phyloP scores from a whole-genome alignment of 2,113 vertebrate genomes.

The Galeopterus variegatus region DNA sequence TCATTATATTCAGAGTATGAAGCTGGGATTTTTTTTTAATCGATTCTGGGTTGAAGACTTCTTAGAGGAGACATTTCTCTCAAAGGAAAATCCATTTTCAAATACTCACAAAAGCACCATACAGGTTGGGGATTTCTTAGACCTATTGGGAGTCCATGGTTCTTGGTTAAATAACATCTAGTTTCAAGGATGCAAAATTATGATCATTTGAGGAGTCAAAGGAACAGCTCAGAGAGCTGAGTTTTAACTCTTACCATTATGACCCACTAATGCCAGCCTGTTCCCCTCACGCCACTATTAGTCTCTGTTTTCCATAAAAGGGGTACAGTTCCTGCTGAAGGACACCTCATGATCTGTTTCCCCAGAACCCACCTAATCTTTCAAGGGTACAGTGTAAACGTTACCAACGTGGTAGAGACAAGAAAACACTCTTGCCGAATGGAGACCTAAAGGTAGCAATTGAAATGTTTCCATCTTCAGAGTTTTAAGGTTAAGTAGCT shows the following conservation, averaged over 20 bases:
- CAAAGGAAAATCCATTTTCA: neutral
- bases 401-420: neutral
- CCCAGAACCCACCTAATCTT: neutral
- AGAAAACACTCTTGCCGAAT: no score
- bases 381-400: neutral
- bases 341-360: neutral
- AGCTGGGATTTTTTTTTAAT: no score
- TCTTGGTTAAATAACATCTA: neutral
- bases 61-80: neutral
- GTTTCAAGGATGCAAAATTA: neutral
- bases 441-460: neutral
- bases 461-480: accelerated
- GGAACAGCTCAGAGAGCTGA: neutral
- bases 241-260: neutral
- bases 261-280: no score
- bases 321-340: neutral
- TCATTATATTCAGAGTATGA: neutral
- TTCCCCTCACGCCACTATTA: no score
- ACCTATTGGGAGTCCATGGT: accelerated
- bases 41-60: neutral
- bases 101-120: neutral
- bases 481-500: neutral
- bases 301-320: neutral
- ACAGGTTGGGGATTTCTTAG: accelerated
- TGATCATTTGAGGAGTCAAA: neutral